Conservation (phyloP, 2,888 invertebrate genomes). For the Ormyrus nitidulus region DNA sequence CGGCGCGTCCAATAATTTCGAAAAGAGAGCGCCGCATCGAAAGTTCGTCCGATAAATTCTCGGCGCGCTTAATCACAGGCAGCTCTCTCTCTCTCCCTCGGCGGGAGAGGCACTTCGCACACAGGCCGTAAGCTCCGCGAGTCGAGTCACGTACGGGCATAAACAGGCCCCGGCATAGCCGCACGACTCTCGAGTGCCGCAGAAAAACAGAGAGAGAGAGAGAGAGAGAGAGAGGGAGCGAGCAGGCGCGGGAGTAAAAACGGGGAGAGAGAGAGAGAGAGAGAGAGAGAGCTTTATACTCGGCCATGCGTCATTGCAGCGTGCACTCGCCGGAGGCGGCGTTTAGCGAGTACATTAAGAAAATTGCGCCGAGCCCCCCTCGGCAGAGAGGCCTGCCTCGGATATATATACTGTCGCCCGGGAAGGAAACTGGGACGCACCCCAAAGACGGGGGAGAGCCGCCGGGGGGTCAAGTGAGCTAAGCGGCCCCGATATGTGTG, state of each 20-base stretch:
- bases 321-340: slow-evolving; percentile 54
- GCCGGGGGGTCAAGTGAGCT: slow-evolving; percentile 72
- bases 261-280: not conserved
- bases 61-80: no score
- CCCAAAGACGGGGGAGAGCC: not conserved
- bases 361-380: slow-evolving; percentile 70
- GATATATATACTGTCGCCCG: no score
- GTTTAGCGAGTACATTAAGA: slow-evolving; percentile 74
- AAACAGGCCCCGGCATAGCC: not conserved
- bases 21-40: no score
- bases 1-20: no score
- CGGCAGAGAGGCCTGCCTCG: no score
- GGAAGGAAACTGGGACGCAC: slow-evolving; percentile 39
- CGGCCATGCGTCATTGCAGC: slow-evolving; percentile 23
- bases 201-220: no score
- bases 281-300: not conserved
- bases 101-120: not conserved
- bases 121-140: not conserved
- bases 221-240: no score
- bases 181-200: no score
- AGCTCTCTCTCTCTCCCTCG: no score
- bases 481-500: slow-evolving; percentile 59
- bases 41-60: no score
- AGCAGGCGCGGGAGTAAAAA: not conserved
- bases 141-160: slow-evolving; percentile 21